A percentile compares a stretch with the other conserved stretches of the same genome.
Conservation (phyloP, 2,113 vertebrate genomes). For the Turdus rufiventris region DNA sequence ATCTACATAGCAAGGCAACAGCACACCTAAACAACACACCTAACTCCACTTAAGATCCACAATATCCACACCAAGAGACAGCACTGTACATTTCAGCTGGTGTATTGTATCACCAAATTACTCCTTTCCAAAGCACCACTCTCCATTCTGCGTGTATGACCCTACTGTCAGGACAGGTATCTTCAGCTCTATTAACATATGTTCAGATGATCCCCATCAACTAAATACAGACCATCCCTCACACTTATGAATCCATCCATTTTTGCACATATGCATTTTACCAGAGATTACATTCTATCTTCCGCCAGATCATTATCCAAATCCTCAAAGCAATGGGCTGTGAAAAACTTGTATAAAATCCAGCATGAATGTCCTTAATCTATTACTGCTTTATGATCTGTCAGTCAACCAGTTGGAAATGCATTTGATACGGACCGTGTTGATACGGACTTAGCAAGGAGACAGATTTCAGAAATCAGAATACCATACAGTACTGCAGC, state of each 20-base stretch:
- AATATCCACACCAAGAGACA: neutral
- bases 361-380: neutral
- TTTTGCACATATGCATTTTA: neutral
- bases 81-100: neutral
- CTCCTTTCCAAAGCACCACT: neutral
- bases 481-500: neutral
- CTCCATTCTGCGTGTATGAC: neutral
- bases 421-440: neutral
- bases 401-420: neutral
- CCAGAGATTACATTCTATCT: neutral
- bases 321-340: slow-evolving; percentile 16
- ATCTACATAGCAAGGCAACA: neutral
- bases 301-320: neutral
- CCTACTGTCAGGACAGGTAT: neutral
- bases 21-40: neutral
- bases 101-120: neutral
- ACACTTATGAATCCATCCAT: neutral
- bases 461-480: neutral
- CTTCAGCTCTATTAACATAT: neutral
- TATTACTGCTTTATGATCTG: neutral
- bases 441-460: neutral
- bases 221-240: neutral
- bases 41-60: neutral
- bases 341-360: slow-evolving; percentile 27
- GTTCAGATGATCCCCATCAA: neutral